Evolutionary conservation across 1,140 invertebrate genomes (phyloP), one percentile per base, ranked within the genome.

Genomic region (Zophobas atratus): DNA sequence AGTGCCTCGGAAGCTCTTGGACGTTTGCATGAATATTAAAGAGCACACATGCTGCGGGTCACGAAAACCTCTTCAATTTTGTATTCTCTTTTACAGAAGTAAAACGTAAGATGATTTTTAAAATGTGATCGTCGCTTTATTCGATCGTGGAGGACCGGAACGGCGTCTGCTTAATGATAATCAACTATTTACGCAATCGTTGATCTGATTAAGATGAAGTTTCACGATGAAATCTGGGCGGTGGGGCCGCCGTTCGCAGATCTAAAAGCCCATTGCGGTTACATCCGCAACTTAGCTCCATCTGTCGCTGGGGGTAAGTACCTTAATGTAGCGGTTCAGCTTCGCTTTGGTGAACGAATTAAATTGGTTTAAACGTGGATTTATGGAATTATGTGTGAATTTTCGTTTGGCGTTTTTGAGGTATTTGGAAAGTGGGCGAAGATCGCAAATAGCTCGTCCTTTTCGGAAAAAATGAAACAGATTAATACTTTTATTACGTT

Each of bases 271-370:
- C 60, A 67, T 67, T 67, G 60, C 60, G 60, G 60, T 67, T 43
- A 20, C 39, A 43, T 43, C 60, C 60, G 60, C 60, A 67, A 67
- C 39, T 67, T 43, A 43, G 39, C 60, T 46, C 60, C 60, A 43
- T 67, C 60, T 67, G 60, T 41, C 60, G 60, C 60, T 67, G 60
- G 39, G 43, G 60, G 60, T 67, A 43, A 67, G 60, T 67, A 43
- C 60, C 20, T 67, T 48, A 67, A 67, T 67, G 60, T 67, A 67
- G 60, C 60, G 60, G 57, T 63, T 63, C 39, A 39, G 57, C 57
- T 41, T 39, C 20, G 35, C 57, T 63, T 63, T 63, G 38, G 6
- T 63, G 49, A 6, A 36, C 6, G 36, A 8, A 39, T 36, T 63
- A 39, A 63, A 39, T 6, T 36, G 60, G 33, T 67, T 63, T 63